Percentiles rank a stretch among this genome's conserved stretches.
Evolutionary conservation across 2,888 invertebrate species (phyloP).

Genomic region (Rhamphomyia laevipes): DNA sequence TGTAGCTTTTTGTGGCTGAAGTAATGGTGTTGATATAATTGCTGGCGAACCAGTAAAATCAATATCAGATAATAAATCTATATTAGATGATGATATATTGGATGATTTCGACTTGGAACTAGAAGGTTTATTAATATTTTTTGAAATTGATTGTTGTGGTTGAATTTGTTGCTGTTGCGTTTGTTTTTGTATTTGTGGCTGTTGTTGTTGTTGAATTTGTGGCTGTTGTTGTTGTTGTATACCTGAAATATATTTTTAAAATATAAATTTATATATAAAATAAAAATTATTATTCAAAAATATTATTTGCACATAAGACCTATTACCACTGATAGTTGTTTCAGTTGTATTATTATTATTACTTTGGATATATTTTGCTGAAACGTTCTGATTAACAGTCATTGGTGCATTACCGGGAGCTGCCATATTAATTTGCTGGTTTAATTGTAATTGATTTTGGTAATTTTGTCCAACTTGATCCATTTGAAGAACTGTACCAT

Average conservation of each 20-base stretch:
- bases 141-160: not conserved
- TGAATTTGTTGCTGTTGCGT: conserved; percentile 9
- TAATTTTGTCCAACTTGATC: not conserved
- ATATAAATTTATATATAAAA: not conserved
- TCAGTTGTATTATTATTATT: conserved; percentile 28
- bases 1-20: conserved; percentile 27
- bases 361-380: conserved; percentile 33
- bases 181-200: not conserved
- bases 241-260: not conserved
- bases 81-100: conserved; percentile 37
- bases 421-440: conserved; percentile 3
- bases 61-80: conserved; percentile 65
- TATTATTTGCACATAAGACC: conserved; percentile 7
- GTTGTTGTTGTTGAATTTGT: not conserved
- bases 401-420: conserved; percentile 3
- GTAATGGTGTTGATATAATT: conserved; percentile 23
- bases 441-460: conserved; percentile 3
- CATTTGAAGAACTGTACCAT: not conserved
- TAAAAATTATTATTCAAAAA: not conserved
- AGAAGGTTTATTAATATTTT: conserved; percentile 2
- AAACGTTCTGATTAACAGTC: conserved; percentile 11
- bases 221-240: conserved; percentile 9
- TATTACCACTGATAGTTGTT: conserved; percentile 27
- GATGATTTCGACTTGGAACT: too few relatives aligned
- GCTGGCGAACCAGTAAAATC: conserved; percentile 45